phyloP scores from a whole-genome alignment of 2,888 invertebrate species.

The Protonemura montana region DNA sequence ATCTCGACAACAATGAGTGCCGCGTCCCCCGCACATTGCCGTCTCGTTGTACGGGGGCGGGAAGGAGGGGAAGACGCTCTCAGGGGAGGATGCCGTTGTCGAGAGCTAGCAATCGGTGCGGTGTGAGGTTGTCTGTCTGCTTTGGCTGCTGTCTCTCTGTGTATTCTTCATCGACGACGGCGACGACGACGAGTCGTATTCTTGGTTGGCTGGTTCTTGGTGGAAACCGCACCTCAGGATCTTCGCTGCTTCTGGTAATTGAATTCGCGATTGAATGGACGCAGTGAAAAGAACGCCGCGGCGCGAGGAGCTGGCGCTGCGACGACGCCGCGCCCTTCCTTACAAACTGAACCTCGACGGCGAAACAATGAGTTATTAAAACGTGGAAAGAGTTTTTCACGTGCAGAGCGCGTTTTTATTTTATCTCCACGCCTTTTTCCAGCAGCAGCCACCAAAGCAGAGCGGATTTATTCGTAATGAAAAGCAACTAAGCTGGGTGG shows the following conservation, averaged over 20 bases:
- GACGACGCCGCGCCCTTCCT: slow-evolving; percentile 28
- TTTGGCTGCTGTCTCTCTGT: neutral
- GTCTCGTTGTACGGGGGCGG: neutral
- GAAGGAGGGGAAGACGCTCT: neutral
- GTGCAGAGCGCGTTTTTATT: neutral
- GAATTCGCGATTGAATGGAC: slow-evolving; percentile 43
- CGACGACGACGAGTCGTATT: neutral
- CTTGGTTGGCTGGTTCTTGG: neutral
- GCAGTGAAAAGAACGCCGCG: slow-evolving; percentile 35
- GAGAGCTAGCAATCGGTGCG: slow-evolving; percentile 32
- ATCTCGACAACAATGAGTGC: slow-evolving; percentile 36
- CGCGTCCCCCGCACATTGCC: neutral
- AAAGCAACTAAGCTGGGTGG: slow-evolving; percentile 7
- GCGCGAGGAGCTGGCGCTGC: slow-evolving; percentile 30
- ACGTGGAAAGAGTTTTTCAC: slow-evolving; percentile 19
- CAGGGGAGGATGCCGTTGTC: slow-evolving; percentile 12
- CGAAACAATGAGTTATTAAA: slow-evolving; percentile 35
- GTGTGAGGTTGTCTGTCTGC: neutral
- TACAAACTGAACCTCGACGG: slow-evolving; percentile 19
- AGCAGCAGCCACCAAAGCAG: neutral
- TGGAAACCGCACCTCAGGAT: slow-evolving; percentile 35
- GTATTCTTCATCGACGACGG: neutral
- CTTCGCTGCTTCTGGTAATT: slow-evolving; percentile 40
- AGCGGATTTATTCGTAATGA: slow-evolving; percentile 30
- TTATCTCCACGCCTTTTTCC: neutral